Base-by-base conservation (phyloP, 2,888 invertebrate species). In the Trissolcus japonicus region DNA sequence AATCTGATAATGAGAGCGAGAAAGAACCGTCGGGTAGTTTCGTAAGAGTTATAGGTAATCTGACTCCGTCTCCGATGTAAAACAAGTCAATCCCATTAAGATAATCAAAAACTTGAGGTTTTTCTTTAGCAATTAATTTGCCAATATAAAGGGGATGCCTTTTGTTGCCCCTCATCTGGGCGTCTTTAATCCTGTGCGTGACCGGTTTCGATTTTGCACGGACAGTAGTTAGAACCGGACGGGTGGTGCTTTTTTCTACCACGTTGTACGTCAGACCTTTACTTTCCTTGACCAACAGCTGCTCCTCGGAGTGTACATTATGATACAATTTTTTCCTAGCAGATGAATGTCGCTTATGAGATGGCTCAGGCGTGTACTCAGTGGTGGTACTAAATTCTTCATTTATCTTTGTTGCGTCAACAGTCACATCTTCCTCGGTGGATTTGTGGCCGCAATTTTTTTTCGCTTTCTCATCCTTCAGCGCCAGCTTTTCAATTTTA, bases 31-130 rank as follows among this genome's bases (percentile, higher is more conserved):
- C 87, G 1, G 80, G 46, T 51, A 84, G 65, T 78, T 66, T 83
- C 25, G 69, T 80, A 55, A 88, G 82, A 7, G 82, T 85, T 48
- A 89, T 17, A 0, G 88, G 88, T 29, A 89, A 75, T 43, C 77
- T 83, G 0, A 87, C 84, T 4, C 84, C 85, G 61, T 87, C 86
- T 2, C 85, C 87, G 6, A 86, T 66, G 57, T 86, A 89, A 35
- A 83, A 83, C 11, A 87, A 61, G 14, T 86, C 82, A 0, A 83
- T 80, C 13, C 51, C 41, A 13, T 66, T 61, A 1, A 62, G 21
- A 2, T 59, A 16, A 21, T 74, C 43, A 6, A 51, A 13, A 50
- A 56, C 16, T 9, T 21, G 35, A 2, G 54, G 25, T 67, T 76
- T 65, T 29, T 73, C 59, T 29, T 78, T 54, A 6, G 82, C 74